These are phyloP conservation scores for Trimorus sp. DNA, from an alignment of 2,888 invertebrate genomes.

Conservation along the genomic window DNA sequence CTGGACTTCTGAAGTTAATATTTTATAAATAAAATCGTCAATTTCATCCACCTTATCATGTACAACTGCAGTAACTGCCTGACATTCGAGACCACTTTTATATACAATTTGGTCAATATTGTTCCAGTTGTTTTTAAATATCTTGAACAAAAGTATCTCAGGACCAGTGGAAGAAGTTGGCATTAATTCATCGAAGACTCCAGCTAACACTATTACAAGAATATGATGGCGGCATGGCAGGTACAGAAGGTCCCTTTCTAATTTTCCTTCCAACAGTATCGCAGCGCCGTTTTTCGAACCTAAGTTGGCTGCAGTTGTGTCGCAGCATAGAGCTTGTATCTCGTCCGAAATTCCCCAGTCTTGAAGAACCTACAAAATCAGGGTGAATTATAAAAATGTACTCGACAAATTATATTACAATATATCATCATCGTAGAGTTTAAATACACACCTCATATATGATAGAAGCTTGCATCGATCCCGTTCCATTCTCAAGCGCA, in stretches of 20 bases:
- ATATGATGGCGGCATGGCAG: slow-evolving; percentile 32
- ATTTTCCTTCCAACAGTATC: no score
- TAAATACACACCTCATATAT: slow-evolving; percentile 45
- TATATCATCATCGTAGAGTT: background rate
- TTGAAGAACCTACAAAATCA: no score
- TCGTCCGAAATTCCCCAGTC: slow-evolving; percentile 25
- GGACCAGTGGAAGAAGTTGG: slow-evolving; percentile 27
- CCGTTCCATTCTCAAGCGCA: slow-evolving; percentile 49
- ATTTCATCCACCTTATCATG: slow-evolving; percentile 16
- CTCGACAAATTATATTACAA: no score
- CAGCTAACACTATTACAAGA: slow-evolving; percentile 13
- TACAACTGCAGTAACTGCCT: slow-evolving; percentile 1
- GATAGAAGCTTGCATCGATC: slow-evolving; percentile 39
- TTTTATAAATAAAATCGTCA: slow-evolving; percentile 5
- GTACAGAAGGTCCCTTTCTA: no score
- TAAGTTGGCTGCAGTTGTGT: no score
- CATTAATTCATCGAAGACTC: slow-evolving; percentile 40
- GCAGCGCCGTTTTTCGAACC: no score
- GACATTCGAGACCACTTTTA: background rate
- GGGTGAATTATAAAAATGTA: no score
- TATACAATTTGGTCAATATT: slow-evolving; percentile 13
- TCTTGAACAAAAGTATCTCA: slow-evolving; percentile 20
- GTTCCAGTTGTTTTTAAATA: slow-evolving; percentile 20
- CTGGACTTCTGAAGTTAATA: slow-evolving; percentile 23
- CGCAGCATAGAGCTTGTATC: no score